Percentiles rank a stretch among this genome's conserved stretches.
Evolutionary conservation across 2,888 invertebrate genomes (phyloP).

Genomic region (Cerastis leucographa): DNA sequence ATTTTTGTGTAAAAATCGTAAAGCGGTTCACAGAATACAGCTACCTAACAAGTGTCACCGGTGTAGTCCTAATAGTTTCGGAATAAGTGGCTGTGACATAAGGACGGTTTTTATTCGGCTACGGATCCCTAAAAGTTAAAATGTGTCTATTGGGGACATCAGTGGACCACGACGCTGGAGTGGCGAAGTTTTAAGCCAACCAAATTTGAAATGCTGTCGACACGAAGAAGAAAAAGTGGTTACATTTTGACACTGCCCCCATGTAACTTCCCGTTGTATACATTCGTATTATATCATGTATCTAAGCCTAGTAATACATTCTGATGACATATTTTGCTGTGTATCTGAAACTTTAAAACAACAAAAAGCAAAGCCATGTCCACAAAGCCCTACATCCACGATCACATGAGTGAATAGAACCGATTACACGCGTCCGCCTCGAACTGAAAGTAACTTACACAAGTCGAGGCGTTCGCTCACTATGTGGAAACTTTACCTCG

Average conservation of each 20-base stretch:
- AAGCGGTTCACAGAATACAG: too few relatives aligned
- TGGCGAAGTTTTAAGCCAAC: background rate
- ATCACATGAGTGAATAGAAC: slow-evolving; percentile 62
- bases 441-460: slow-evolving; percentile 63
- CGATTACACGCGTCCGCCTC: slow-evolving; percentile 62
- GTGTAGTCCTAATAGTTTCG: too few relatives aligned
- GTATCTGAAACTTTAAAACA: background rate
- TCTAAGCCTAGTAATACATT: background rate
- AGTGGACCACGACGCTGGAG: too few relatives aligned
- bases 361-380: slow-evolving; percentile 5
- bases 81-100: too few relatives aligned
- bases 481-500: slow-evolving; percentile 61
- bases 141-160: background rate
- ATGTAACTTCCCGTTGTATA: too few relatives aligned
- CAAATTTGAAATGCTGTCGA: background rate
- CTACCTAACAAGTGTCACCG: too few relatives aligned
- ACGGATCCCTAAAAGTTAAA: too few relatives aligned
- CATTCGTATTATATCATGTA: background rate
- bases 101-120: too few relatives aligned
- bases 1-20: too few relatives aligned
- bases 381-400: slow-evolving; percentile 44
- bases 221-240: background rate
- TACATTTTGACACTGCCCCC: background rate
- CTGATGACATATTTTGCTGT: background rate
- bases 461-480: slow-evolving; percentile 61